Evolutionary conservation across 2,888 invertebrate species (phyloP), one percentile per base, ranked within the genome.

Genomic region (Drosophila mimica): DNA sequence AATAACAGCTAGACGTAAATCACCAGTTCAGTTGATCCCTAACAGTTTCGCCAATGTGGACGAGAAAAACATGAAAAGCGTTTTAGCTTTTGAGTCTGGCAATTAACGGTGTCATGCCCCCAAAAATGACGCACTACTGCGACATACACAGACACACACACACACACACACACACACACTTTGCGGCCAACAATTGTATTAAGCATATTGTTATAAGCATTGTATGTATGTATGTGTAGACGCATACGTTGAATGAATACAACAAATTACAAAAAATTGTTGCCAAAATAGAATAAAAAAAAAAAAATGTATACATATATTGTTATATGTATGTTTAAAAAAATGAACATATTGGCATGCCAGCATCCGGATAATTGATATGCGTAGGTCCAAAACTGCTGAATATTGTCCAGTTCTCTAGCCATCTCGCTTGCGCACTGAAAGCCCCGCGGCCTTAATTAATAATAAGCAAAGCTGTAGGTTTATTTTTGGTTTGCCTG

Each of bases 291-390:
- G 4, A 46, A 38, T 0, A 38, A 17, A 38, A 17, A 13, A n/a
- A 0, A 43, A 20, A 43, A 20, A 5, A 6, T 11, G 11, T 3
- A 7, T 13, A 20, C 13, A 20, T 20, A 25, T 25, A 46, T 46
- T 40, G n/a, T 40, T 7, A 20, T 6, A 20, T 20, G 20, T 46
- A 20, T 20, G 25, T 13, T 9, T 33, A 59, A 31, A 57, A 43
- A 31, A 33, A 43, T n/a, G 25, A 13, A 87, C 75, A 70, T 84
- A 87, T 87, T 74, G 87, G 84, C 82, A 82, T 86, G 57, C 38
- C 56, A 71, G 76, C 85, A 84, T 84, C 83, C 83, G 83, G 87
- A 84, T 87, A 84, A 84, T 82, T 81, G 73, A 62, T 67, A 70
- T 59, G 57, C 46, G 54, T 75, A 60, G 59, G 49, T 60, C 58